Conservation (phyloP, 2,113 vertebrate species). For the Actinemys pallida region DNA sequence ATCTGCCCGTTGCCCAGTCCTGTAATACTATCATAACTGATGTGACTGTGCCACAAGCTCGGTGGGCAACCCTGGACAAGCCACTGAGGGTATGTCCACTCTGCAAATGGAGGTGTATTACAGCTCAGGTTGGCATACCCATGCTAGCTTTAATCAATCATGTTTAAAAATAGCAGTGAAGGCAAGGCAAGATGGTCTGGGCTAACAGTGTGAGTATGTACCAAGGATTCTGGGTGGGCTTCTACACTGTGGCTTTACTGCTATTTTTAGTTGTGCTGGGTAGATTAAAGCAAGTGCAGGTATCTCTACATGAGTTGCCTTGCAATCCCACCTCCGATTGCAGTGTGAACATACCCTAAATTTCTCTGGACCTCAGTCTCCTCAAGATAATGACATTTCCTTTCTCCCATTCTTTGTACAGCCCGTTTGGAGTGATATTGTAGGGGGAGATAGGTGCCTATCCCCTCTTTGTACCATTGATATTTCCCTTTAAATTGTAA, state of each 20-base stretch:
- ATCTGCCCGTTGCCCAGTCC: too few species aligned
- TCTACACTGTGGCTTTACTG: not conserved
- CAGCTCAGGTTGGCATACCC: not conserved
- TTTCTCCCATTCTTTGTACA: not conserved
- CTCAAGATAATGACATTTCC: not conserved
- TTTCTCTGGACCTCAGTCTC: not conserved
- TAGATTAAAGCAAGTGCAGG: not conserved
- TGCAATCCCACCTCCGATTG: not conserved
- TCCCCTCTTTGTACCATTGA: not conserved
- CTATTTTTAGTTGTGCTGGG: not conserved
- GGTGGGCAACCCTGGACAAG: too few species aligned
- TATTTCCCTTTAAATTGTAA: not conserved
- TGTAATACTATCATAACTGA: too few species aligned
- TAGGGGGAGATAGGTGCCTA: not conserved
- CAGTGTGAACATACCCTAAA: not conserved
- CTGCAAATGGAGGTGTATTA: not conserved
- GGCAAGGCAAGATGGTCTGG: not conserved
- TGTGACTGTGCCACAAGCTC: too few species aligned
- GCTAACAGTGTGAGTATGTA: not conserved
- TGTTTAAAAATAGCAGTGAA: not conserved
- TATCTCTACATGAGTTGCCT: not conserved
- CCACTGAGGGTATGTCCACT: not conserved
- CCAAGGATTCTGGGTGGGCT: not conserved
- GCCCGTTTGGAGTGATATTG: not conserved
- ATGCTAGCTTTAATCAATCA: not conserved